Evolutionary conservation across 2,888 invertebrate species (phyloP).

Genomic region (Caenorhabditis auriculariae): DNA sequence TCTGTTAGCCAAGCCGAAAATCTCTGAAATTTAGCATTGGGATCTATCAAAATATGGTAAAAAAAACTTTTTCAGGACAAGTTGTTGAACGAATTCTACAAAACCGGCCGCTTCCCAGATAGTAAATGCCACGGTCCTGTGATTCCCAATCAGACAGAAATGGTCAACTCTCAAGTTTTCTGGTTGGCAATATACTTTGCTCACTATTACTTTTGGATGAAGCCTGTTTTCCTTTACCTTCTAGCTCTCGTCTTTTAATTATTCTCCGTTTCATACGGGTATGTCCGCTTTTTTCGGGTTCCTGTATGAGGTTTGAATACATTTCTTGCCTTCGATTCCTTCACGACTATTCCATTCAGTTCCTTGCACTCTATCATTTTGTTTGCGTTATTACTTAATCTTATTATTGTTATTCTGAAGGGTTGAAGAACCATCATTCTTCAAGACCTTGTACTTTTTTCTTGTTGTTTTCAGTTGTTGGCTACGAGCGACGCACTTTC

Average conservation of each 20-base stretch:
- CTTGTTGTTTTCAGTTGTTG: no score
- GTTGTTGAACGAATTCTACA: conserved; percentile 54
- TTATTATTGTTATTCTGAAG: no score
- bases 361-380: no score
- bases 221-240: conserved; percentile 26
- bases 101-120: conserved; percentile 51
- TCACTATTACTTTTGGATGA: conserved; percentile 53
- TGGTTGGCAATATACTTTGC: conserved; percentile 55
- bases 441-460: no score
- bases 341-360: no score
- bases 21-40: no score
- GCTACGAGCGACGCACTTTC: no score
- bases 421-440: no score
- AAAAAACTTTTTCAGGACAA: conserved; percentile 39
- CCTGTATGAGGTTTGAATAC: no score
- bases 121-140: conserved; percentile 29
- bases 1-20: no score
- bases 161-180: conserved; percentile 45
- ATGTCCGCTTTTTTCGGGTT: background rate
- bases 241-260: conserved; percentile 15
- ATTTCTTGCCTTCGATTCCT: no score
- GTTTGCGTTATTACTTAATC: no score
- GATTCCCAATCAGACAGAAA: conserved; percentile 21
- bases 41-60: background rate
- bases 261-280: conserved; percentile 3